A percentile compares a stretch with the other conserved stretches of the same genome.
Evolutionary conservation across 2,888 invertebrate genomes (phyloP).

Genomic region (Nomada ruficornis): DNA sequence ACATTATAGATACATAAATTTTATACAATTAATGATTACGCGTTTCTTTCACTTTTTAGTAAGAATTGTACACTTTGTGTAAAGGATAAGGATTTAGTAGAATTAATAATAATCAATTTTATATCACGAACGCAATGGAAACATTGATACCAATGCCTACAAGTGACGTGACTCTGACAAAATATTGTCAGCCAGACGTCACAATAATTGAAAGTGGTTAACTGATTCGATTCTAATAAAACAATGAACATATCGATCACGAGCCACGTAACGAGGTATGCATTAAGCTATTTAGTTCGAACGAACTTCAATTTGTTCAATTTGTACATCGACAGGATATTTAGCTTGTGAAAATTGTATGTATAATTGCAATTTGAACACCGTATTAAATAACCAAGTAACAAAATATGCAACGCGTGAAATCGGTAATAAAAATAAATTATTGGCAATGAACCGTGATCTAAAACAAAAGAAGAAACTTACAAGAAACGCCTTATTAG

Average conservation of each 20-base stretch:
- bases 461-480: no score
- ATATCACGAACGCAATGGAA: neutral
- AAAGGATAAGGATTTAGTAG: no score
- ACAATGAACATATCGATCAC: neutral
- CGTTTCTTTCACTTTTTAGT: no score
- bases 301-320: slow-evolving; percentile 13
- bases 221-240: slow-evolving; percentile 8
- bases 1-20: neutral
- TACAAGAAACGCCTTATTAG: no score
- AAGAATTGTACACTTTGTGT: no score
- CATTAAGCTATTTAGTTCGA: slow-evolving; percentile 6
- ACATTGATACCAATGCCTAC: neutral
- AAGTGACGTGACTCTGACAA: neutral
- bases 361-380: neutral
- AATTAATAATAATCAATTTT: no score
- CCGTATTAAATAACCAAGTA: no score
- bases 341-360: neutral
- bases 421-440: no score
- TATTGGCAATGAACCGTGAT: no score
- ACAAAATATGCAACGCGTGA: no score
- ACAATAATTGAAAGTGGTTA: slow-evolving; percentile 6
- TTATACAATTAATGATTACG: neutral
- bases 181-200: neutral
- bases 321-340: neutral
- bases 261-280: neutral